phyloP scores from a whole-genome alignment of 2,888 invertebrate genomes.

The Heliconius aoede region DNA sequence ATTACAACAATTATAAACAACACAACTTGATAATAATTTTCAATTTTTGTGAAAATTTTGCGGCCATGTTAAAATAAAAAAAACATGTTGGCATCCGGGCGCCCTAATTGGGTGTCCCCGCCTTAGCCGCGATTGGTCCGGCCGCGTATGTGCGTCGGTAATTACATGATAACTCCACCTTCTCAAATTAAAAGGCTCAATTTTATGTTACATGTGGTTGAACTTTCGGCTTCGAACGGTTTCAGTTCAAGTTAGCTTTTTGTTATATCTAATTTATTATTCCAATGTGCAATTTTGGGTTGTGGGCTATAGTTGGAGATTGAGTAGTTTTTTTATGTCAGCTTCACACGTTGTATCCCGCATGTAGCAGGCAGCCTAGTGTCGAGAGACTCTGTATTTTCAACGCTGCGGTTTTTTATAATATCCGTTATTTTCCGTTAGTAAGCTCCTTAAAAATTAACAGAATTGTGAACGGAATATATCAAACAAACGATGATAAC shows the following conservation, averaged over 20 bases:
- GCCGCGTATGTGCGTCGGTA: conserved; percentile 61
- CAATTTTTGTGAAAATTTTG: conserved; percentile 43
- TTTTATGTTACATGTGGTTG: conserved; percentile 40
- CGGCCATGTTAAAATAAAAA: conserved; percentile 48
- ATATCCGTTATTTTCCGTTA: too few relatives aligned
- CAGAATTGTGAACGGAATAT: too few relatives aligned
- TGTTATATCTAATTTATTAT: conserved; percentile 27
- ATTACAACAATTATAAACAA: background rate
- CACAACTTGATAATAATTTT: conserved; percentile 7
- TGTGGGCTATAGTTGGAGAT: background rate
- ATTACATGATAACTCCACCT: conserved; percentile 81
- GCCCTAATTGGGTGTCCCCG: conserved; percentile 73
- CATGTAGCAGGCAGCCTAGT: too few relatives aligned
- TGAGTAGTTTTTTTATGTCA: too few relatives aligned
- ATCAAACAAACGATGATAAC: too few relatives aligned
- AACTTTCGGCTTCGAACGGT: conserved; percentile 36
- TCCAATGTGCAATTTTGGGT: background rate
- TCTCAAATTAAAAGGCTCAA: conserved; percentile 69
- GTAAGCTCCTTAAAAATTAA: too few relatives aligned
- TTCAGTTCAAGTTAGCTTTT: conserved; percentile 30
- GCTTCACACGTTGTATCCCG: too few relatives aligned
- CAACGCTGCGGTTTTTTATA: too few relatives aligned
- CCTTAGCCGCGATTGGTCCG: conserved; percentile 69
- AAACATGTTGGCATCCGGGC: conserved; percentile 48
- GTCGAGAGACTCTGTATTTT: too few relatives aligned